These are phyloP conservation scores for Patella caerulea DNA, from an alignment of 2,888 invertebrate genomes.

Conservation along the genomic window DNA sequence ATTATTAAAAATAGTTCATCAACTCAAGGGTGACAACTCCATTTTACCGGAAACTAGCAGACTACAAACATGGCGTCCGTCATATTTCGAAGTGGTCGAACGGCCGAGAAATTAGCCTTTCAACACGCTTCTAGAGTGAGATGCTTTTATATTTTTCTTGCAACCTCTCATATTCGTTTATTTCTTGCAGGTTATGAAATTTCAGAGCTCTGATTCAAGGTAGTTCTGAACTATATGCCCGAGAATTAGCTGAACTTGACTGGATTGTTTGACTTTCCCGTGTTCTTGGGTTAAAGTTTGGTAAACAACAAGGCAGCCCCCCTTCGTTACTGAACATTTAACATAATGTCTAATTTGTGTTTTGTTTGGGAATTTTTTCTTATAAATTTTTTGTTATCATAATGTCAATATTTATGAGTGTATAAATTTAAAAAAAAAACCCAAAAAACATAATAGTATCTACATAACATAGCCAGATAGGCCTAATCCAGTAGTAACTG, in stretches of 20 bases:
- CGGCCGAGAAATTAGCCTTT: constrained; percentile 42
- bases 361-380: neutral
- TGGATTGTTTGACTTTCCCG: constrained; percentile 3
- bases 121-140: constrained; percentile 44
- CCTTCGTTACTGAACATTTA: too few species aligned
- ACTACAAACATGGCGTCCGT: constrained; percentile 54
- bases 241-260: neutral
- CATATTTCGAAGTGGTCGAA: constrained; percentile 52
- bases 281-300: neutral
- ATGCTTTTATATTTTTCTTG: neutral
- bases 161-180: too few species aligned
- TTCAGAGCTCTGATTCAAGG: too few species aligned
- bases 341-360: neutral
- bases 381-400: neutral
- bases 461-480: too few species aligned
- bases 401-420: too few species aligned
- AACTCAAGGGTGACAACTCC: constrained; percentile 27
- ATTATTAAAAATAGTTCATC: too few species aligned
- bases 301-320: neutral
- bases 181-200: too few species aligned
- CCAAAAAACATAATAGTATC: too few species aligned
- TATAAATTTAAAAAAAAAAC: too few species aligned
- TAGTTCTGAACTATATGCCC: too few species aligned
- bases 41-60: constrained; percentile 16
- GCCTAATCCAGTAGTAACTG: too few species aligned